These are phyloP conservation scores for Bombycilla garrulus DNA, from an alignment of 2,113 vertebrate genomes.

Conservation along the genomic window DNA sequence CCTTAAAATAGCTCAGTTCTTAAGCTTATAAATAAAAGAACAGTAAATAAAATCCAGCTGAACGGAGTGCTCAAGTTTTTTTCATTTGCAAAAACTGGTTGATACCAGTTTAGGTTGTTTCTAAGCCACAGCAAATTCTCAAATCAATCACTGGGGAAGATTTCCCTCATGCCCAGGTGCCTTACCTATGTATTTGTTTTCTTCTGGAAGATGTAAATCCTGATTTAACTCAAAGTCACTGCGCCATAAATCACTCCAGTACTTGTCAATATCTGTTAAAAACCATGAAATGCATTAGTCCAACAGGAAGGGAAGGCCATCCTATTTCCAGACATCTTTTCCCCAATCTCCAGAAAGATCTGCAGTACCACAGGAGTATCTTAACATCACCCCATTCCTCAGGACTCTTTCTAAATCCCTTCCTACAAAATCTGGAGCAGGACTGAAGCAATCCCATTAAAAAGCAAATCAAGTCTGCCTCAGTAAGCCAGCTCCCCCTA, in stretches of 20 bases:
- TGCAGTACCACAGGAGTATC: neutral
- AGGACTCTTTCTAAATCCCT: neutral
- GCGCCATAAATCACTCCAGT: conserved; percentile 86
- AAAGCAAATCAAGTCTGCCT: neutral
- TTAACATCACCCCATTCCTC: neutral
- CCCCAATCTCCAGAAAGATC: neutral
- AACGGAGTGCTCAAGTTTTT: neutral
- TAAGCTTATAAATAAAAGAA: neutral
- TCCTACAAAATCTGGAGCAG: neutral
- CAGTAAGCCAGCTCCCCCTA: neutral
- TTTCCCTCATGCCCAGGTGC: neutral
- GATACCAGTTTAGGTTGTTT: neutral
- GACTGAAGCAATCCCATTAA: neutral
- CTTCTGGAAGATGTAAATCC: conserved; percentile 89
- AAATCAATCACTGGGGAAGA: neutral
- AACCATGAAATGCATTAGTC: neutral
- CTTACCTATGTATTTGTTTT: conserved; percentile 95
- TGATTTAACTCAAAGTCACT: conserved; percentile 81
- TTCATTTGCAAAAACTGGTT: neutral
- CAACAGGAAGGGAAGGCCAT: neutral
- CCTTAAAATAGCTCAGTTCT: neutral
- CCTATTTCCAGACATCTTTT: neutral
- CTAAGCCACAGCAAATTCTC: neutral
- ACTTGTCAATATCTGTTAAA: conserved; percentile 80
- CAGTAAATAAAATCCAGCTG: neutral